phyloP scores from a whole-genome alignment of 92 coral and sea anemone genomes.

The Actinernus sp. region DNA sequence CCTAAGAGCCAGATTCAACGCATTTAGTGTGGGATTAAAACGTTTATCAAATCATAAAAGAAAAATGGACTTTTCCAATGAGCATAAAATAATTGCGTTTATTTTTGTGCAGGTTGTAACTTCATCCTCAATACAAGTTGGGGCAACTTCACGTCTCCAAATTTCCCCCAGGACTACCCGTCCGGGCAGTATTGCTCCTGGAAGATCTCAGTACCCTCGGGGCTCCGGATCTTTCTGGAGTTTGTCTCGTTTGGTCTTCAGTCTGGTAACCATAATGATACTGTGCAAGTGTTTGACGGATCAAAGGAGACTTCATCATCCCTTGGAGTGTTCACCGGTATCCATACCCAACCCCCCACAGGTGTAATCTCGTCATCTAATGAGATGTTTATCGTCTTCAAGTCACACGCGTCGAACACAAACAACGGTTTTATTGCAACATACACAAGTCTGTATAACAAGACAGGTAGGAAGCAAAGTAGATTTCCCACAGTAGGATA shows the following conservation, averaged over 20 bases:
- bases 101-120: slow-evolving; percentile 26
- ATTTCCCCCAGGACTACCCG: slow-evolving; percentile 15
- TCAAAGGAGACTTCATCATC: slow-evolving; percentile 23
- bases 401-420: slow-evolving; percentile 4
- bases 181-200: slow-evolving; percentile 28
- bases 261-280: slow-evolving; percentile 10
- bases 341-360: background rate
- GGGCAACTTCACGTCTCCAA: slow-evolving; percentile 20
- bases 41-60: too few relatives aligned
- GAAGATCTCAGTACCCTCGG: slow-evolving; percentile 20
- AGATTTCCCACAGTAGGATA: too few relatives aligned
- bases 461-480: too few relatives aligned
- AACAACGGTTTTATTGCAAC: slow-evolving; percentile 13
- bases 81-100: too few relatives aligned
- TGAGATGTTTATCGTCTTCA: slow-evolving; percentile 23
- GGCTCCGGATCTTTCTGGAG: slow-evolving; percentile 27
- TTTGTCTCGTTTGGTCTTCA: too few relatives aligned
- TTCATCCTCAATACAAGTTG: slow-evolving; percentile 10
- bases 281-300: slow-evolving; percentile 20
- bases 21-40: too few relatives aligned
- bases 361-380: slow-evolving; percentile 22
- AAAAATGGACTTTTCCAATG: too few relatives aligned
- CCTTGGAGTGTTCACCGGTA: slow-evolving; percentile 25
- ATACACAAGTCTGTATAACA: too few relatives aligned
- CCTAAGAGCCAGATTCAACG: too few relatives aligned